Evolutionary conservation across 2,888 invertebrate genomes (phyloP).

Genomic region (Eupithecia insigniata): DNA sequence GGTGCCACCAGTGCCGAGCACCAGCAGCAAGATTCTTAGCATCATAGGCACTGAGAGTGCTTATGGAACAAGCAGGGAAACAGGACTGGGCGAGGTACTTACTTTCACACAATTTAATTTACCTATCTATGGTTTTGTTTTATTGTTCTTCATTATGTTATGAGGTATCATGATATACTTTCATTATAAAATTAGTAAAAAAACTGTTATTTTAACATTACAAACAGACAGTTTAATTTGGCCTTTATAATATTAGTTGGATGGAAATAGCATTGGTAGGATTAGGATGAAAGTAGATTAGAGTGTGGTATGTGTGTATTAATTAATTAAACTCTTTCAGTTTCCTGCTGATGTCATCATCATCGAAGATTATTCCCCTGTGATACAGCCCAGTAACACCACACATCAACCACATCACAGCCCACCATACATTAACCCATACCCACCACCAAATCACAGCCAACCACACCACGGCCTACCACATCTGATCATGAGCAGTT

Average conservation of each 20-base stretch:
- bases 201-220: too few relatives aligned
- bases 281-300: too few relatives aligned
- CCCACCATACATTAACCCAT: not conserved
- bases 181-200: too few relatives aligned
- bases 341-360: not conserved
- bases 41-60: not conserved
- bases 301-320: too few relatives aligned
- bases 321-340: not conserved
- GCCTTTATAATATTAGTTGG: too few relatives aligned
- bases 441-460: not conserved
- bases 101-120: not conserved
- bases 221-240: too few relatives aligned
- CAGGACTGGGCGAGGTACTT: not conserved
- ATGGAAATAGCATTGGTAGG: too few relatives aligned
- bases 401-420: not conserved
- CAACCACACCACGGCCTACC: not conserved
- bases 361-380: too few relatives aligned
- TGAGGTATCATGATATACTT: too few relatives aligned
- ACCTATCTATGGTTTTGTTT: not conserved
- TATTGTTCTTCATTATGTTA: too few relatives aligned
- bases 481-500: too few relatives aligned
- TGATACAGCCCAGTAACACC: not conserved
- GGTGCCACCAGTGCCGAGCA: not conserved
- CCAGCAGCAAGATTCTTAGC: not conserved
- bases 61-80: not conserved